Base-by-base conservation (phyloP, 2,888 invertebrate genomes). In the Petrolisthes manimaculis region DNA sequence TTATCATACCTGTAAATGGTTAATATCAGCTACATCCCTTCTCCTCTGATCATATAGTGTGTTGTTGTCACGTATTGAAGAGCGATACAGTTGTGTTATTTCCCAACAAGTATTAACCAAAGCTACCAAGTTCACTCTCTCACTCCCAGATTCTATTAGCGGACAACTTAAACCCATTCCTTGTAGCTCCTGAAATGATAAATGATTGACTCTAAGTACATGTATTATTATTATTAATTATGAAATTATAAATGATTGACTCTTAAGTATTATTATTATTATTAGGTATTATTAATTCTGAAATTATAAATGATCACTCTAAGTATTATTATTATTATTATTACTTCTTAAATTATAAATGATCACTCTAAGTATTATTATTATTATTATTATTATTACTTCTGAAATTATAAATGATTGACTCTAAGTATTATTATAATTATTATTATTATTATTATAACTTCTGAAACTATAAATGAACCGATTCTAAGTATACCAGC, bases 91-190 rank as follows among this genome's bases (percentile, higher is more conserved):
- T 77, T 89, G 91, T 5, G 86, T 84, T 8, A 88, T 82, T 84
- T 91, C 89, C 91, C 91, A 91, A 77, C 88, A 89, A 21, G 88
- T 82, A 83, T 90, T 90, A 37, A 90, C 75, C 24, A 90, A 71
- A 53, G 90, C 88, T 37, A 90, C 83, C n/a, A 90, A 56, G 67
- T 90, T 90, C 24, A 90, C 85, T 6, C 67, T 83, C 77, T 88
- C 83, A 24, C 88, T 81, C 69, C 79, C 86, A 4, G 86, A 24
- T 54, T 90, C 90, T 37, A 88, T 84, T 9, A 90, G 71, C 51
- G 81, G 77, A 74, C 88, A 83, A 55, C 81, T 83, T 9, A 90
- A 67, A 6, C 90, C 90, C 83, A 90, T 74, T 53, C 86, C 86
- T 51, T 88, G 88, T 12, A 90, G 86, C 74, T 90, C 90, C 90